These are phyloP conservation scores for Meda fulgida DNA, from an alignment of 2,797 vertebrate species.

Conservation along the genomic window DNA sequence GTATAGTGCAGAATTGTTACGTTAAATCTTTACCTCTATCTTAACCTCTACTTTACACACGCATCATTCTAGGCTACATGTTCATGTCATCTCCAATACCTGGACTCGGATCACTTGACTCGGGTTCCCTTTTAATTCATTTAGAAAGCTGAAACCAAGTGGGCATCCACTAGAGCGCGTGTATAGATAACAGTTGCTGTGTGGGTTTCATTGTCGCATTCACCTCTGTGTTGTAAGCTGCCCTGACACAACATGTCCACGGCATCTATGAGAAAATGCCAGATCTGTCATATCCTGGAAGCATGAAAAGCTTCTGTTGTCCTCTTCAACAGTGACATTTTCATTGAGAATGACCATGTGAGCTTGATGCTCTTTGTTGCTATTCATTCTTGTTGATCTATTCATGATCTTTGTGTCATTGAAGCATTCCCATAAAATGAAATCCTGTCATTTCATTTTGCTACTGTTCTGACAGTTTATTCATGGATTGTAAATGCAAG, in stretches of 20 bases:
- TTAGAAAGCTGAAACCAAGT: slow-evolving; percentile 31
- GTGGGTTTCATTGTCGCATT: slow-evolving; percentile 32
- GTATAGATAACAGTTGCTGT: slow-evolving; percentile 25
- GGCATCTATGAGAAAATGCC: slow-evolving; percentile 71
- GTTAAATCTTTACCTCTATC: neutral
- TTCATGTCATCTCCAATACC: neutral
- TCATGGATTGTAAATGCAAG: slow-evolving; percentile 2
- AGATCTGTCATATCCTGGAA: slow-evolving; percentile 64
- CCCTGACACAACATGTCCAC: slow-evolving; percentile 59
- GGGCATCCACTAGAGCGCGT: slow-evolving; percentile 13
- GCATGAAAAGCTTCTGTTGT: slow-evolving; percentile 72
- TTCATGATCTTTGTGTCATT: slow-evolving; percentile 57
- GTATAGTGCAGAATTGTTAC: neutral
- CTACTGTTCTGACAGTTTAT: neutral
- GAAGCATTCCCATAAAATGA: slow-evolving; percentile 55
- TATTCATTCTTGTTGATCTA: slow-evolving; percentile 65
- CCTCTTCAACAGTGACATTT: slow-evolving; percentile 67
- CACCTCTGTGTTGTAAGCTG: slow-evolving; percentile 37
- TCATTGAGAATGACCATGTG: slow-evolving; percentile 71
- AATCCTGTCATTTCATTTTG: slow-evolving; percentile 18
- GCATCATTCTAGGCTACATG: neutral
- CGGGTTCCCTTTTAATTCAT: neutral
- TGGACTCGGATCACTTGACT: neutral
- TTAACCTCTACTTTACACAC: neutral
- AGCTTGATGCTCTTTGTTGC: slow-evolving; percentile 69